These are phyloP conservation scores for Apis dorsata DNA, from an alignment of 1,140 invertebrate species.

Conservation along the genomic window DNA sequence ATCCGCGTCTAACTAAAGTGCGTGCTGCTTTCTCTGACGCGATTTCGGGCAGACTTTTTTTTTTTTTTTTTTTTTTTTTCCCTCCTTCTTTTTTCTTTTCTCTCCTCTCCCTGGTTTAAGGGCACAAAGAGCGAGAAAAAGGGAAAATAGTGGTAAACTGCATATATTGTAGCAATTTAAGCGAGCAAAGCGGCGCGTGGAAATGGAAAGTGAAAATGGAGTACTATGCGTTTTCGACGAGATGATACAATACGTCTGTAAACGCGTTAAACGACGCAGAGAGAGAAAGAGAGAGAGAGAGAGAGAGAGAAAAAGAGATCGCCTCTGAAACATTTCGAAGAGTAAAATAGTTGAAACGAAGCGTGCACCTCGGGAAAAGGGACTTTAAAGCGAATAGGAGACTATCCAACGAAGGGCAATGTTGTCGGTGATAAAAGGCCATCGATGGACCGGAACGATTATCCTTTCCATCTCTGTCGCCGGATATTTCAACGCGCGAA, in stretches of 20 bases:
- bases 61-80: too few species aligned
- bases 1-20: neutral
- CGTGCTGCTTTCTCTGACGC: neutral
- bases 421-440: conserved; percentile 26
- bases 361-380: conserved; percentile 21
- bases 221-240: conserved; percentile 10
- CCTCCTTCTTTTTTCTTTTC: too few species aligned
- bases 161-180: neutral
- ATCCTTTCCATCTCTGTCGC: neutral
- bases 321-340: conserved; percentile 33
- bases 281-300: neutral
- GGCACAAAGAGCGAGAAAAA: neutral
- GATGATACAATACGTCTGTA: conserved; percentile 31
- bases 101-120: neutral
- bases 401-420: conserved; percentile 23
- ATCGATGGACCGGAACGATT: conserved; percentile 17
- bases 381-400: conserved; percentile 48
- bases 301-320: too few species aligned
- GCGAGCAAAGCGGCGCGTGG: neutral
- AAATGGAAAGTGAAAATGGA: conserved; percentile 38
- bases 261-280: conserved; percentile 40
- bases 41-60: neutral
- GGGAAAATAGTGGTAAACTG: neutral
- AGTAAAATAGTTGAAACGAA: conserved; percentile 16
- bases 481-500: neutral